Evolutionary conservation across 2,888 invertebrate genomes (phyloP), one percentile per base, ranked within the genome.

Genomic region (Ennomos quercinarius): DNA sequence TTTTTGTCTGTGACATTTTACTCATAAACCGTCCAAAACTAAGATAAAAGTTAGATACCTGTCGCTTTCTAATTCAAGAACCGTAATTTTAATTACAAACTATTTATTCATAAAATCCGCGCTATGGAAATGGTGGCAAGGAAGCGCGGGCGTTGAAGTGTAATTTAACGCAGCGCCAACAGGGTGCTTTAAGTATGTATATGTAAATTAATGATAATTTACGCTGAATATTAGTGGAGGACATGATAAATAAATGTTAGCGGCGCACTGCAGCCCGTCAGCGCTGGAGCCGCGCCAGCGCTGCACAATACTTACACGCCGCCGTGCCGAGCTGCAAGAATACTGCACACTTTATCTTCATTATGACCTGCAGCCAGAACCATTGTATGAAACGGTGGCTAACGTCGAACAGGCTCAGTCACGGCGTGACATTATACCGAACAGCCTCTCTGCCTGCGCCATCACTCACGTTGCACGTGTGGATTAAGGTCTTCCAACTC

Each of bases 291-390:
- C 55, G 56, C 66, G 80, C 82, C 78, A 81, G 78, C 57, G 47
- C 50, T 61, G 68, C 58, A 65, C 68, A 71, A 73, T 77, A n/a
- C n/a, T n/a, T n/a, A 69, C 72, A 65, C 55, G 72, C 70, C 27
- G 27, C 27, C 27, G 27, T 5, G 27, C 27, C 63, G 65, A 67
- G 66, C 61, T 71, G 74, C 74, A 73, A 72, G 71, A 73, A 77
- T 73, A 72, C 74, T 69, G 70, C 68, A 67, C 71, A 74, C 70
- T 85, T 77, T 77, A 72, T 86, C 82, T 84, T 81, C 78, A 83
- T 83, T 84, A 81, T 70, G 67, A 74, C 63, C 61, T 56, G 48
- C 59, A 63, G 55, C 52, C 54, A 62, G 58, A 56, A 44, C 39
- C 51, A 38, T 61, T 42, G 45, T 47, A 55, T 61, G 57, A 37